Evolutionary conservation across 1,140 invertebrate genomes (phyloP).

Genomic region (Apis laboriosa): DNA sequence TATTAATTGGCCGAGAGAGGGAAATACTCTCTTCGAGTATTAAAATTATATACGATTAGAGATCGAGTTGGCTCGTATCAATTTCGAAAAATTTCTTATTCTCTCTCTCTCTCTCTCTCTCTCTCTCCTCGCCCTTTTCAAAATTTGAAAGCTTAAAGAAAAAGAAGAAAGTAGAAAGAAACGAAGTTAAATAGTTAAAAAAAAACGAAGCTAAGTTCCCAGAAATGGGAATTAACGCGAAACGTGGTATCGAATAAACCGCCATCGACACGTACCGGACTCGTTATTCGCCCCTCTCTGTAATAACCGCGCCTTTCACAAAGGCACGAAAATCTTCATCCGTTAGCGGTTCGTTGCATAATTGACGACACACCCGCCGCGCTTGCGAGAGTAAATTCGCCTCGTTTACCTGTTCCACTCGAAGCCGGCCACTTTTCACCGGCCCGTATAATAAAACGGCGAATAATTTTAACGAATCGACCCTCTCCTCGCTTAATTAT

Average conservation of each 20-base stretch:
- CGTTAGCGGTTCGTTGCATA: conserved; percentile 32
- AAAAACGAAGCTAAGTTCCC: background rate
- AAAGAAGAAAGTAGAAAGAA: background rate
- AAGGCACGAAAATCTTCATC: conserved; percentile 38
- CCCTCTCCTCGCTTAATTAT: conserved; percentile 54
- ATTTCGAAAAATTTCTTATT: too few species aligned
- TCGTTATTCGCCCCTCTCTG: conserved; percentile 10
- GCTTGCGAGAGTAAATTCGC: conserved; percentile 37
- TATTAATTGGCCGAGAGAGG: conserved; percentile 8
- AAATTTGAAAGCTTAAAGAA: too few species aligned
- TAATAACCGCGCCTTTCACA: conserved; percentile 10
- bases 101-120: too few species aligned
- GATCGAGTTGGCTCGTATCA: too few species aligned
- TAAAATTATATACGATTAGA: too few species aligned
- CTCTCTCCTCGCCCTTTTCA: too few species aligned
- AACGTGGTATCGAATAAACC: conserved; percentile 21
- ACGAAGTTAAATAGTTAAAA: too few species aligned
- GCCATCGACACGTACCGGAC: background rate
- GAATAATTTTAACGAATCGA: conserved; percentile 64
- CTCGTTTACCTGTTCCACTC: conserved; percentile 16
- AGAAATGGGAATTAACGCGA: background rate
- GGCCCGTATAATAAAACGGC: conserved; percentile 49
- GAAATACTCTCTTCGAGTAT: too few species aligned
- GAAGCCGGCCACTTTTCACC: conserved; percentile 2
- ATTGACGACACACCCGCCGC: conserved; percentile 18